A percentile compares a stretch with the other conserved stretches of the same genome.
Evolutionary conservation across 2,113 vertebrate species (phyloP).

Genomic region (Elaphurus davidianus): DNA sequence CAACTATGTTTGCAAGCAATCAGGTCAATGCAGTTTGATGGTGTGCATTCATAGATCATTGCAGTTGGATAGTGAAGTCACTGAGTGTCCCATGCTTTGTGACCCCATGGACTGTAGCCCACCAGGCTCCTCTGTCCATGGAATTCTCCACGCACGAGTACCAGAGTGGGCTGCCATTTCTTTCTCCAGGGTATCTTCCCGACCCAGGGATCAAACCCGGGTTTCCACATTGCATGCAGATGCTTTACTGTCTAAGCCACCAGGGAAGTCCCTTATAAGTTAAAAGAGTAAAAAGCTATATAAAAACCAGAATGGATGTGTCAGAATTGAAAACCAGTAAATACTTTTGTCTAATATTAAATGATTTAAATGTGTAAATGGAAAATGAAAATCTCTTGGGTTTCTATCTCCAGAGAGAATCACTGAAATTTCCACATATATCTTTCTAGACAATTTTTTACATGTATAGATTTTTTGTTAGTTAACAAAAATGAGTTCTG

Average conservation of each 20-base stretch:
- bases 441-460: background rate
- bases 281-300: background rate
- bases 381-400: background rate
- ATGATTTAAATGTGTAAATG: background rate
- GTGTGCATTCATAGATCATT: background rate
- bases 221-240: background rate
- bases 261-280: background rate
- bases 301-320: background rate
- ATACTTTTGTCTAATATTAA: background rate
- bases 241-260: background rate
- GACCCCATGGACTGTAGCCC: background rate
- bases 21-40: background rate
- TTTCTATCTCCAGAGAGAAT: background rate
- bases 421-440: background rate
- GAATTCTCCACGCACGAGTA: background rate
- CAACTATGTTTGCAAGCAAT: background rate
- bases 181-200: background rate
- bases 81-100: background rate
- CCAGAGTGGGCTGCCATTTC: background rate
- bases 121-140: background rate
- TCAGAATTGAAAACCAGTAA: background rate
- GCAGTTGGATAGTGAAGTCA: background rate
- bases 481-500: background rate
- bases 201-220: background rate
- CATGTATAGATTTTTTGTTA: background rate